Percentiles rank a stretch among this genome's conserved stretches.
These are phyloP conservation scores for Syritta pipiens DNA, from an alignment of 2,888 invertebrate species.

Conservation along the genomic window DNA sequence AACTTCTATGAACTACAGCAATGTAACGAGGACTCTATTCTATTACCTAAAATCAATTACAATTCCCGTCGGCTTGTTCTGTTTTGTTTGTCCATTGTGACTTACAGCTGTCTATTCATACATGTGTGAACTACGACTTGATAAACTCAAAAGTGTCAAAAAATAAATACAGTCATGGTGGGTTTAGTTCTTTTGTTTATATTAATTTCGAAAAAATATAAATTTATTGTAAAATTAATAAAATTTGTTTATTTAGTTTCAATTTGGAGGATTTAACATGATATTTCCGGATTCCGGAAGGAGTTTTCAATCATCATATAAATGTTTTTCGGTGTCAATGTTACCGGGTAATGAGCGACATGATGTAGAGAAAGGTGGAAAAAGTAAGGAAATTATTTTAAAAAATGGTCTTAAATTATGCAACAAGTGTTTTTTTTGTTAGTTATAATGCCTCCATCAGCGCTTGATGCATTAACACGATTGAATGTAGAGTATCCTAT, in stretches of 20 bases:
- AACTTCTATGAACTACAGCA: too few relatives aligned
- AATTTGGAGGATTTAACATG: slow-evolving; percentile 90
- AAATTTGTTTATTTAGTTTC: slow-evolving; percentile 77
- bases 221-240: background rate
- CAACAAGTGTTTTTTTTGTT: slow-evolving; percentile 79
- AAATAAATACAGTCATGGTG: slow-evolving; percentile 47
- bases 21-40: too few relatives aligned
- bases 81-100: background rate
- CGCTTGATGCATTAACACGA: slow-evolving; percentile 93
- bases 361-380: slow-evolving; percentile 97
- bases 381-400: slow-evolving; percentile 85
- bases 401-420: too few relatives aligned
- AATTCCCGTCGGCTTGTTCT: too few relatives aligned
- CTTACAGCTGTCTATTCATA: background rate
- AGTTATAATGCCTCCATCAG: slow-evolving; percentile 99
- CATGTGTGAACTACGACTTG: background rate
- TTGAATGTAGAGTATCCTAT: slow-evolving; percentile 98
- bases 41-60: too few relatives aligned
- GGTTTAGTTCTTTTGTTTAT: slow-evolving; percentile 6
- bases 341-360: slow-evolving; percentile 94
- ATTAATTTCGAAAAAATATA: slow-evolving; percentile 8
- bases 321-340: slow-evolving; percentile 97
- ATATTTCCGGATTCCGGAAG: slow-evolving; percentile 92
- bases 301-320: slow-evolving; percentile 90
- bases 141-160: slow-evolving; percentile 18